Conservation (phyloP, 1,140 invertebrate genomes). For the Elymnias hypermnestra region DNA sequence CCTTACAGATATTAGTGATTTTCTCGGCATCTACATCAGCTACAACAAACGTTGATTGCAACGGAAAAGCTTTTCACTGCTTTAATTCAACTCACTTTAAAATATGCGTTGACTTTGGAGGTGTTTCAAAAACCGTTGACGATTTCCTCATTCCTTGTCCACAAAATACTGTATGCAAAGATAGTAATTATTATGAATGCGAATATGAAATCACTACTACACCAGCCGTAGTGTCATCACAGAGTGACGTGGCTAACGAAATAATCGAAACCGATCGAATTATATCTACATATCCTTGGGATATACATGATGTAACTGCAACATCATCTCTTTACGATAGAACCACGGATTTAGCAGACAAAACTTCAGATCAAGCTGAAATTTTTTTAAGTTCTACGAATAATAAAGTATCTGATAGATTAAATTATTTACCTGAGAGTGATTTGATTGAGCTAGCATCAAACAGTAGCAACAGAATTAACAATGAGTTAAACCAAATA, state of each 20-base stretch:
- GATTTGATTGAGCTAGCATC: neutral
- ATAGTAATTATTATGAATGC: constrained; percentile 57
- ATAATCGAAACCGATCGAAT: neutral
- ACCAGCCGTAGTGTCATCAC: neutral
- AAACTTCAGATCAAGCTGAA: neutral
- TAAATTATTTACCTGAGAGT: neutral
- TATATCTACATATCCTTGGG: neutral
- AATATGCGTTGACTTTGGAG: constrained; percentile 66
- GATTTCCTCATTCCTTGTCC: constrained; percentile 57
- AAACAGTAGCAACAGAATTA: too few species aligned
- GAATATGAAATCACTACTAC: constrained; percentile 40
- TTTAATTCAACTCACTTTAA: constrained; percentile 66
- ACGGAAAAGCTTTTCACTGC: constrained; percentile 65
- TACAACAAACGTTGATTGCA: constrained; percentile 49
- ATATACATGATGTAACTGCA: constrained; percentile 9
- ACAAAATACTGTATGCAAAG: constrained; percentile 38
- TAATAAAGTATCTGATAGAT: neutral
- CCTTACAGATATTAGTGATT: constrained; percentile 36
- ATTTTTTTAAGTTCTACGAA: neutral
- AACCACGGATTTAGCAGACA: neutral
- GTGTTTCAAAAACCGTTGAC: constrained; percentile 53
- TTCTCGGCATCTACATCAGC: constrained; percentile 15
- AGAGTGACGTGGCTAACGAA: constrained; percentile 20
- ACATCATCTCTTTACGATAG: neutral
- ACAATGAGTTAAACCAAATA: too few species aligned